Conservation (phyloP, 2,888 invertebrate genomes). For the Plebejus argus region DNA sequence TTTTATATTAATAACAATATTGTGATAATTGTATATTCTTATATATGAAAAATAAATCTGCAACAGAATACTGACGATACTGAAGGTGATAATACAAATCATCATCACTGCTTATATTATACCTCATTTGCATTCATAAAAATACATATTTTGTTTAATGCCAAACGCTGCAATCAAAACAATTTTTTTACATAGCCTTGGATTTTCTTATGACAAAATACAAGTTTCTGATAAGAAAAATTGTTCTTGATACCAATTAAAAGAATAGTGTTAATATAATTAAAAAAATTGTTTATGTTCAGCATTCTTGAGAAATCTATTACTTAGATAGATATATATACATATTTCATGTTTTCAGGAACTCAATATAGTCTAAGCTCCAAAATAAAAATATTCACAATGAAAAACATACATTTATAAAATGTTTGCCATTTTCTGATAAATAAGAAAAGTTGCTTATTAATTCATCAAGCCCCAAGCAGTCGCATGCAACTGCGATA, state of each 20-base stretch:
- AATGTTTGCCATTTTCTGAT: too few species aligned
- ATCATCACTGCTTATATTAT: slow-evolving; percentile 22
- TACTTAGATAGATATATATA: background rate
- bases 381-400: too few species aligned
- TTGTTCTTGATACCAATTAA: background rate
- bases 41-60: background rate
- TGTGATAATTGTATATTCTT: background rate
- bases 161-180: background rate
- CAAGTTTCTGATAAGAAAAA: background rate
- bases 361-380: background rate
- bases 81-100: background rate
- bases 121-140: background rate
- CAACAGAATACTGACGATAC: background rate
- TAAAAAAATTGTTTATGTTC: background rate
- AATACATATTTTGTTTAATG: background rate
- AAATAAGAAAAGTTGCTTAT: too few species aligned
- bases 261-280: background rate
- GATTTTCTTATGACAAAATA: slow-evolving; percentile 7
- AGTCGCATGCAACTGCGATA: too few species aligned
- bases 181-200: slow-evolving; percentile 19
- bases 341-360: background rate
- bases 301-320: background rate
- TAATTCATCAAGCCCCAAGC: too few species aligned
- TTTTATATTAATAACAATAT: too few species aligned
- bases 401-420: too few species aligned